Base-by-base conservation (phyloP, 2,113 vertebrate genomes). In the Podarcis muralis region DNA sequence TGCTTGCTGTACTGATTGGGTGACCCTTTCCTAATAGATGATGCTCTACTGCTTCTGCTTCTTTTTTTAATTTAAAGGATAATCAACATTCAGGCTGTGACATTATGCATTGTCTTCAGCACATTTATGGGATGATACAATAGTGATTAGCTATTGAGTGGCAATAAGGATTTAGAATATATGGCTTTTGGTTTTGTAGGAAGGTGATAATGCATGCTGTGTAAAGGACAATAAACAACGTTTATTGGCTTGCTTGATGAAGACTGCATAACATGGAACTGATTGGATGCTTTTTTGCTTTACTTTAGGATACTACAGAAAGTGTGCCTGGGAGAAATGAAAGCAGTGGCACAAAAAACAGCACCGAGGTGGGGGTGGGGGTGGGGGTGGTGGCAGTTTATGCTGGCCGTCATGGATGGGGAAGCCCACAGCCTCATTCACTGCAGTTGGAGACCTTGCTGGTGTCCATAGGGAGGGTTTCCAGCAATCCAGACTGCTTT, bases 331-430 rank as follows among this genome's bases (percentile, higher is more conserved):
- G 20, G 90, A 85, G 91, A 93, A 88, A 68, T 27, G 53, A 87
- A 92, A 95, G 86, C 37, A 13, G 62, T 87, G 79, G 88, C 48
- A 53, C 48, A 53, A 53, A 11, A 53, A 53, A 53, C 48, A 53
- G 11, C 48, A 53, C 84, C 20, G 6, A 8, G 43, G 43, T 7
- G 35, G 23, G 22, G 5, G 59, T 90, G 66, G 0, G 0, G 25
- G 12, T 53, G 48, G 12, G 48, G 11, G 4, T n/a, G n/a, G 8
- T 62, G 74, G 53, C 37, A 35, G 81, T 86, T 90, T 12, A 1
- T 91, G 93, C 96, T 96, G 48, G 48, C 97, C 96, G 96, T 97
- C 95, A 92, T 77, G 91, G 86, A 88, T 35, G 25, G 3, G 57
- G 89, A 76, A 57, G 59, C 81, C 85, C 91, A 92, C 88, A 87